Conservation (phyloP, 2,888 invertebrate species). For the Eupeodes latifasciatus region DNA sequence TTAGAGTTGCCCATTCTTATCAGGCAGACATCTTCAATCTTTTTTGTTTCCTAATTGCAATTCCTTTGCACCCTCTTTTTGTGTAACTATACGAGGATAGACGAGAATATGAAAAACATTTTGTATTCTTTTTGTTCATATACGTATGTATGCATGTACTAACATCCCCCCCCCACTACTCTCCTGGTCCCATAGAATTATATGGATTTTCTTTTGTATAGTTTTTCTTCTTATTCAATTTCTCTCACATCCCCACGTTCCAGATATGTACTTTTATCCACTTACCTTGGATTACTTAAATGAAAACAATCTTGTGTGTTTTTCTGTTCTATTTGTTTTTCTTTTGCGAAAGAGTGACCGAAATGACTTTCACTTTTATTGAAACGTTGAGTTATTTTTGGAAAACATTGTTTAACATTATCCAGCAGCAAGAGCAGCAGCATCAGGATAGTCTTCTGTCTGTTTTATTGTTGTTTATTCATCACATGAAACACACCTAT, state of each 20-base stretch:
- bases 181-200: background rate
- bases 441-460: background rate
- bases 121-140: slow-evolving; percentile 29
- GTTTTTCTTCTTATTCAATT: background rate
- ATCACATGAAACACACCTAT: slow-evolving; percentile 13
- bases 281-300: slow-evolving; percentile 60
- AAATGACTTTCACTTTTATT: slow-evolving; percentile 63
- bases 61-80: slow-evolving; percentile 58
- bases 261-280: slow-evolving; percentile 49
- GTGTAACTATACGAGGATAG: background rate
- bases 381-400: slow-evolving; percentile 1
- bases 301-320: slow-evolving; percentile 4
- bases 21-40: slow-evolving; percentile 37
- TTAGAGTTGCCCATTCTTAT: slow-evolving; percentile 22
- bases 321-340: slow-evolving; percentile 1
- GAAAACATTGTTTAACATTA: background rate
- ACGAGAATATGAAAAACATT: background rate
- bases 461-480: background rate
- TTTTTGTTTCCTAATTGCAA: slow-evolving; percentile 63
- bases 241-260: background rate
- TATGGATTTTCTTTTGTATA: slow-evolving; percentile 10
- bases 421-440: background rate
- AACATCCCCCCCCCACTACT: background rate
- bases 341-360: slow-evolving; percentile 54
- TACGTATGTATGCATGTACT: background rate